Conservation (phyloP, 2,888 invertebrate species). For the Lamellibrachia columna region DNA sequence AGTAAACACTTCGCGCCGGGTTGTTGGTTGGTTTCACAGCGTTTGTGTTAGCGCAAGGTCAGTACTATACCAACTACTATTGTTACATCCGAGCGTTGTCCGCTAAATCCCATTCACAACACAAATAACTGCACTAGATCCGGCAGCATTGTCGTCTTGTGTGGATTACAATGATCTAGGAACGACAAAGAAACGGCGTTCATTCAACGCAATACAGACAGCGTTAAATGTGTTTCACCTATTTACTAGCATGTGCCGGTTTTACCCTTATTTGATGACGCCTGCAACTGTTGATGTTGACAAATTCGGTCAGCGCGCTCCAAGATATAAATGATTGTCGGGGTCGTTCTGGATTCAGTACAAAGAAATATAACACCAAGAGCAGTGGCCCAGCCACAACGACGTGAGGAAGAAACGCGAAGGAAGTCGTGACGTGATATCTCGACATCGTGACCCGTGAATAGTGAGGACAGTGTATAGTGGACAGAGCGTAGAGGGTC, state of each 20-base stretch:
- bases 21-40: neutral
- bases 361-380: neutral
- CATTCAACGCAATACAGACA: neutral
- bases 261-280: neutral
- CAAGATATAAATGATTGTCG: neutral
- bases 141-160: neutral
- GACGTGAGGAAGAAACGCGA: neutral
- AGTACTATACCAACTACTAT: neutral
- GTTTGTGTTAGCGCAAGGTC: neutral
- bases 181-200: neutral
- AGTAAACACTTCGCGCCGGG: neutral
- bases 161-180: neutral
- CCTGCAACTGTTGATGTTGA: neutral
- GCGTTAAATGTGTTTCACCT: neutral
- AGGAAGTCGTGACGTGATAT: neutral
- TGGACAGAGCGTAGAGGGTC: neutral
- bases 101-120: neutral
- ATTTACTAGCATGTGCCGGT: neutral
- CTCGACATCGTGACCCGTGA: neutral
- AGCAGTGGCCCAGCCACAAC: neutral
- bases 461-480: neutral
- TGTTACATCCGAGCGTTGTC: neutral
- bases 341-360: neutral
- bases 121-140: neutral
- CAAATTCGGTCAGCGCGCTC: neutral